Evolutionary conservation across 2,888 invertebrate genomes (phyloP), one percentile per base, ranked within the genome.

Genomic region (Anagyrus pseudococci): DNA sequence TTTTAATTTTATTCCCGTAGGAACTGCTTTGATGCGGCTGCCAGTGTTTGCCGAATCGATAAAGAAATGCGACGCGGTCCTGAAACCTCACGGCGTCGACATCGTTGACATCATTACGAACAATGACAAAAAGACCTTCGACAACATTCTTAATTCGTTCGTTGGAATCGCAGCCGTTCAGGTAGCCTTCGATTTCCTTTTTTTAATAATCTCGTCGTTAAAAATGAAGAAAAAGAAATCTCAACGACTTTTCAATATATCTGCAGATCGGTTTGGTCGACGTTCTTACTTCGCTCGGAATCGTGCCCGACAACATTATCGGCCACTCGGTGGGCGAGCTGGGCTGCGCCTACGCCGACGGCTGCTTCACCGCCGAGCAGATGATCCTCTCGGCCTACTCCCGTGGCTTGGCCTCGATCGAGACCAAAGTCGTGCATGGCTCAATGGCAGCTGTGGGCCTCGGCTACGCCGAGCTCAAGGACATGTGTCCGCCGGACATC

Each of bases 281-380:
- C 74, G 76, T 89, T 19, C 77, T 92, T 17, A 78, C 72, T 49
- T 78, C 82, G 4, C 71, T 86, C 15, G 89, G 87, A n/a, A 83
- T 92, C 15, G 80, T 81, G 40, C 88, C 91, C 1, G 90, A 91
- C 78, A 88, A 89, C 15, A 86, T 91, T 62, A 86, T 92, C 63
- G 95, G 98, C 1, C 96, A 97, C 81, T 96, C 96, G 8, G 93
- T 95, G 0, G 98, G 98, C 22, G 98, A 98, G 80, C 83, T 98
- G 6, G 96, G 94, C 1, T 97, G 98, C 80, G 96, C 93, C 0
- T 98, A 98, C 82, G 96, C 95, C 2, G 98, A 98, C 79, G 94
- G 93, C 0, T 92, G 93, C 70, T 86, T 97, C 70, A 93, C 94
- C 0, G 73, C 76, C 1, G 78, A 79, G 33, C 75, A 80, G 62